Percentiles rank a stretch among this genome's conserved stretches.
phyloP scores from a whole-genome alignment of 2,113 vertebrate species.

The Dipodomys stephensi region DNA sequence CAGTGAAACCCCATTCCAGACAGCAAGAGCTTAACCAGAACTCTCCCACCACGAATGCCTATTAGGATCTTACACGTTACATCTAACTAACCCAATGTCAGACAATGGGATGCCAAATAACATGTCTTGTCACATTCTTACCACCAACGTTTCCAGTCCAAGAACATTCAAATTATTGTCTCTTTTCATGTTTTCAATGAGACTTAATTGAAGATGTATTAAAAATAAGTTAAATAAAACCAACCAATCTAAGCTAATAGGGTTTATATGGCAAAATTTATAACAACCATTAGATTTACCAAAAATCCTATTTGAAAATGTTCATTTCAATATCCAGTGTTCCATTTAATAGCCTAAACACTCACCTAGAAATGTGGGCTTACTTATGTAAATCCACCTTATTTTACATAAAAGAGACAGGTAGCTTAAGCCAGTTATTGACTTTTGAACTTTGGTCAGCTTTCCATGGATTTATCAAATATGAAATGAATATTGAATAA shows the following conservation, averaged over 20 bases:
- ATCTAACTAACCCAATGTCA: background rate
- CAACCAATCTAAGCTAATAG: background rate
- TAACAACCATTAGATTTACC: background rate
- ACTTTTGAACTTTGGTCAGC: conserved; percentile 3
- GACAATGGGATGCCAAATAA: background rate
- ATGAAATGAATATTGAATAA: conserved; percentile 41
- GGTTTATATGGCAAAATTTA: background rate
- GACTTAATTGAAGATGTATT: background rate
- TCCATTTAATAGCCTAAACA: conserved; percentile 32
- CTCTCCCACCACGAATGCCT: background rate
- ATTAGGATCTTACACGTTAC: background rate
- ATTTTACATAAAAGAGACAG: conserved; percentile 9
- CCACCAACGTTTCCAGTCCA: background rate
- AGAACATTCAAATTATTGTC: background rate
- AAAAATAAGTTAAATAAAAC: conserved; percentile 34
- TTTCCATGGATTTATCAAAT: conserved; percentile 54
- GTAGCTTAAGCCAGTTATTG: conserved; percentile 54
- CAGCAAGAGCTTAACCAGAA: background rate
- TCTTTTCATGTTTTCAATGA: background rate
- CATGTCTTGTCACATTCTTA: background rate
- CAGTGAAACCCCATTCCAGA: background rate
- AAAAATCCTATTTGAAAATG: conserved; percentile 47
- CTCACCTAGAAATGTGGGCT: conserved; percentile 19
- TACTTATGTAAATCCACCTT: conserved; percentile 61
- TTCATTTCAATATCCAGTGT: conserved; percentile 14